A percentile compares a stretch with the other conserved stretches of the same genome.
These are phyloP conservation scores for Camelus bactrianus DNA, from an alignment of 2,113 vertebrate genomes.

Conservation along the genomic window DNA sequence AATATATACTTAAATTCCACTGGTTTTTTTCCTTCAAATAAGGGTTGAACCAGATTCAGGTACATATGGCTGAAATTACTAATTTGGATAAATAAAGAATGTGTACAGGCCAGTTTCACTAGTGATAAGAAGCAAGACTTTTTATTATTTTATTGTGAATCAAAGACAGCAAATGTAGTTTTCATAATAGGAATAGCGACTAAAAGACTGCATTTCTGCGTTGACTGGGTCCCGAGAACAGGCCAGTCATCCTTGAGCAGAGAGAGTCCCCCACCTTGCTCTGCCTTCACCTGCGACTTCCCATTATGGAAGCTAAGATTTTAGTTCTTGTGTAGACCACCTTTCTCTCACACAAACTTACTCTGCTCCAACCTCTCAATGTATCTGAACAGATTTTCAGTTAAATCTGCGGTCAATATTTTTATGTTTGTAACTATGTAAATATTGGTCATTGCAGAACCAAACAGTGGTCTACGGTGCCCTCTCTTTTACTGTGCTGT, in stretches of 20 bases:
- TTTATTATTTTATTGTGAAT: neutral
- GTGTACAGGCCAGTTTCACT: neutral
- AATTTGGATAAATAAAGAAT: neutral
- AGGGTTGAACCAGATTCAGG: neutral
- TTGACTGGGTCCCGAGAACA: neutral
- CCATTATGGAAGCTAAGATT: neutral
- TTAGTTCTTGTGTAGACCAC: neutral
- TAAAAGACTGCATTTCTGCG: neutral
- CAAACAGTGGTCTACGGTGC: neutral
- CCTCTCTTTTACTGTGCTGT: neutral
- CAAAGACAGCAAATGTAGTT: neutral
- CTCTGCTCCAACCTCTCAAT: neutral
- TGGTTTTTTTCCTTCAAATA: neutral
- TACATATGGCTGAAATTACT: neutral
- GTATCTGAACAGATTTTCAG: neutral
- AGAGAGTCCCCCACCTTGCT: neutral
- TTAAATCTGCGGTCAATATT: neutral
- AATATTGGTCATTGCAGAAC: neutral
- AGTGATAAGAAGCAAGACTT: neutral
- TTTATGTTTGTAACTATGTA: neutral
- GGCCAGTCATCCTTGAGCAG: neutral
- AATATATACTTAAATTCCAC: slow-evolving; percentile 36
- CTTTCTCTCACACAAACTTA: neutral
- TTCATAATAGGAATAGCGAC: neutral
- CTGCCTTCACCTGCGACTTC: neutral